Evolutionary conservation across 2,797 vertebrate species (phyloP), one percentile per base, ranked within the genome.

Genomic region (Cygnus olor): DNA sequence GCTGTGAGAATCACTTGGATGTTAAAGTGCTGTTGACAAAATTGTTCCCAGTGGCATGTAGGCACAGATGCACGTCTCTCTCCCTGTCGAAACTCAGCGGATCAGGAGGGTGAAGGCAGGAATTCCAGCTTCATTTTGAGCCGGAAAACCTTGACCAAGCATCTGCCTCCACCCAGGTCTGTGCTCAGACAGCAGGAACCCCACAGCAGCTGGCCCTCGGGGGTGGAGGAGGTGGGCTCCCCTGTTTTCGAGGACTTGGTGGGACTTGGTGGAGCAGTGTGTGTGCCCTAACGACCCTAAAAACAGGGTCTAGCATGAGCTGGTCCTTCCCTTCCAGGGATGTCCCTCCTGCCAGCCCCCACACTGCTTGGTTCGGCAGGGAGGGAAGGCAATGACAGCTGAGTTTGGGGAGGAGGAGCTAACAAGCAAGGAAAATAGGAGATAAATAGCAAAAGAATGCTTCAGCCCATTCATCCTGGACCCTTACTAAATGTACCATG

Each of bases 21-120:
- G 54, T 80, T 95, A 89, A 96, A 97, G 96, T 91, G 96, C 96
- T 95, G 71, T 94, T 95, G 95, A 97, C 94, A 63, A 95, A 97
- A 97, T 96, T 79, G 92, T 60, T 97, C 97, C 96, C 95, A 54
- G 89, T 0, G 89, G 97, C 96, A 66, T 66, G 14, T 9, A 30
- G 2, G 69, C 81, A 11, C 63, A 80, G 81, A 57, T 5, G 64
- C 70, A 2, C 9, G 2, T 12, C 49, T 27, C 25, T 83, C 51
- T 36, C 7, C 51, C 72, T 47, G 76, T n/a, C 16, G 3, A n/a
- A 34, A 70, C 7, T 9, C 40, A 10, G 30, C 58, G 63, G 45
- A 25, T 4, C 1, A 6, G 65, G 51, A 78, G 71, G 66, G 38
- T 4, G 86, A 36, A 56, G 79, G 79, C 60, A 24, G 4, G 1